Evolutionary conservation across 2,888 invertebrate genomes (phyloP), one percentile per base, ranked within the genome.

Genomic region (Cinara cedri): DNA sequence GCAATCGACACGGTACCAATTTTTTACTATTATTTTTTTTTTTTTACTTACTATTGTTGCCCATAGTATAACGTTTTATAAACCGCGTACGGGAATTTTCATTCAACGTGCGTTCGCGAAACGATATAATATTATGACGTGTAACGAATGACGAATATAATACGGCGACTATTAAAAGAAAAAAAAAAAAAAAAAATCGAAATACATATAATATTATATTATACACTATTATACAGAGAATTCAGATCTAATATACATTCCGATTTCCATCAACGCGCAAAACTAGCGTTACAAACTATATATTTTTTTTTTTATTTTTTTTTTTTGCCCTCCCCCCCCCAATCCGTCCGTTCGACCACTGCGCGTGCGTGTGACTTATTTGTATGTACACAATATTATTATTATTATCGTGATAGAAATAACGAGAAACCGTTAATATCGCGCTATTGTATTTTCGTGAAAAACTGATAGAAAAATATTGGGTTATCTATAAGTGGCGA

Each of bases 131-230:
- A 34, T 34, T 34, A 66, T 24, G 65, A 51, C 44, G 71, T 44
- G 71, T 70, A 42, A 71, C 57, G 44, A 71, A 71, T 57, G 21
- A 21, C 71, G 44, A 44, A 42, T 54, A 42, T 54, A 44, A 24
- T 21, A 49, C 24, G 10, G 4, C 13, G 44, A 11, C 8, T 16
- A 21, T 46, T 4, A 14, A 46, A 42, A 21, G 16, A 66, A 16
- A 24, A 14, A 66, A 19, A 49, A 14, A 13, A 46, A 65, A 65
- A 21, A 14, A 46, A 42, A 46, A 19, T 44, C 13, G n/a, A 10
- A 55, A 13, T 34, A 34, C 34, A 34, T 34, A 34, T 34, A 34
- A 34, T 34, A 34, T 34, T 34, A 34, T 34, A 34, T 4, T 34
- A 34, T 34, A 34, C 34, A 34, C 34, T 34, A n/a, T n/a, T n/a